These are phyloP conservation scores for Drosophila imparisetae DNA, from an alignment of 2,888 invertebrate species.

Conservation along the genomic window DNA sequence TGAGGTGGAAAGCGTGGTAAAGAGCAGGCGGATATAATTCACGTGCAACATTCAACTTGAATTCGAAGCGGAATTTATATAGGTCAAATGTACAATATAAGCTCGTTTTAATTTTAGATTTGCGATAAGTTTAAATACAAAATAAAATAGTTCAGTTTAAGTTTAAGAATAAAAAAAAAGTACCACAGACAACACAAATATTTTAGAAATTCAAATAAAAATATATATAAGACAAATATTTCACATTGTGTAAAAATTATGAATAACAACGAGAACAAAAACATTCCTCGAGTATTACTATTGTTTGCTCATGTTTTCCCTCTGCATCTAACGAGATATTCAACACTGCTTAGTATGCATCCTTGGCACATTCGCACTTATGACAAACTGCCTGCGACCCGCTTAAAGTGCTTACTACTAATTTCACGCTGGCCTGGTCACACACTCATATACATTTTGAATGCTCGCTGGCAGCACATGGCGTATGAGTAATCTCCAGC, in stretches of 20 bases:
- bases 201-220: not conserved
- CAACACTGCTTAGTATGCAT: constrained; percentile 21
- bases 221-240: not conserved
- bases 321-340: not conserved
- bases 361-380: not conserved
- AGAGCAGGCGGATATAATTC: not conserved
- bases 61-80: constrained; percentile 9
- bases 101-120: not conserved
- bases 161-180: not conserved
- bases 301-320: not conserved
- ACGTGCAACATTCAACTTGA: not conserved
- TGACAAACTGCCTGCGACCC: constrained; percentile 6
- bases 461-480: constrained; percentile 37
- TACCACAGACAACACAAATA: not conserved
- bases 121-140: not conserved
- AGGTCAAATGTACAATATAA: constrained; percentile 10
- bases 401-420: constrained; percentile 43
- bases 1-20: not conserved
- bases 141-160: not conserved
- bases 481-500: constrained; percentile 70
- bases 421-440: constrained; percentile 69
- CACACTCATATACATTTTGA: constrained; percentile 29
- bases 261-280: not conserved
- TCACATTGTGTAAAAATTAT: not conserved
- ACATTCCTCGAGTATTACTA: not conserved